Percentiles rank a stretch among this genome's conserved stretches.
Conservation (phyloP, 1,140 invertebrate species). For the Potamilus streckersoni region DNA sequence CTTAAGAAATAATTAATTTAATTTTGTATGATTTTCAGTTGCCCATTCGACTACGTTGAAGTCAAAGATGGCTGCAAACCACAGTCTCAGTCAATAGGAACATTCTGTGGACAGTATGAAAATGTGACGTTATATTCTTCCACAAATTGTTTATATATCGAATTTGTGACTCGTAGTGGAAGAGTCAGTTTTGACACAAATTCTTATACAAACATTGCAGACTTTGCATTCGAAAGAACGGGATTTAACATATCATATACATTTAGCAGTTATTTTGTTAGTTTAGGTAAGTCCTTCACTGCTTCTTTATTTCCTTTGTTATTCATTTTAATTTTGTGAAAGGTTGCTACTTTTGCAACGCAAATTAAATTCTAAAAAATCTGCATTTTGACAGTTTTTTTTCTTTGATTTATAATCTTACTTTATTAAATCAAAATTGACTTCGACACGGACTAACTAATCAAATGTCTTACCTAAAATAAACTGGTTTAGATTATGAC, state of each 20-base stretch:
- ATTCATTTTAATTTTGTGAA: no score
- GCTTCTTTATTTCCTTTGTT: no score
- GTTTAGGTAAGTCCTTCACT: conserved; percentile 45
- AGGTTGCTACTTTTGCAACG: no score
- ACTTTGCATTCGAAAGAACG: conserved; percentile 55
- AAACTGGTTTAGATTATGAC: no score
- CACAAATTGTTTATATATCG: conserved; percentile 86
- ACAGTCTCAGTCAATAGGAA: conserved; percentile 90
- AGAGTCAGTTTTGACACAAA: conserved; percentile 48
- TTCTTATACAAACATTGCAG: conserved; percentile 45
- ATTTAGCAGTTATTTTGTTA: conserved; percentile 56
- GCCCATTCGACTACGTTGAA: conserved; percentile 97
- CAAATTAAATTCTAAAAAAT: no score
- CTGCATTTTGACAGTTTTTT: no score
- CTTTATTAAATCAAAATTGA: no score
- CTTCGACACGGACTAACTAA: no score
- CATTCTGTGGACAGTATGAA: conserved; percentile 95
- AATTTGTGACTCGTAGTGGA: conserved; percentile 57
- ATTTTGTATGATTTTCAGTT: conserved; percentile 74
- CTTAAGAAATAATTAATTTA: background rate
- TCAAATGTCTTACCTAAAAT: no score
- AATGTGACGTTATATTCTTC: conserved; percentile 96
- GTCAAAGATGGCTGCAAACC: conserved; percentile 94
- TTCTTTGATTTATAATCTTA: no score
- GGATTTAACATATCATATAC: conserved; percentile 63